These are phyloP conservation scores for Dicerorhinus sumatrensis DNA, from an alignment of 2,113 vertebrate species.

Conservation along the genomic window DNA sequence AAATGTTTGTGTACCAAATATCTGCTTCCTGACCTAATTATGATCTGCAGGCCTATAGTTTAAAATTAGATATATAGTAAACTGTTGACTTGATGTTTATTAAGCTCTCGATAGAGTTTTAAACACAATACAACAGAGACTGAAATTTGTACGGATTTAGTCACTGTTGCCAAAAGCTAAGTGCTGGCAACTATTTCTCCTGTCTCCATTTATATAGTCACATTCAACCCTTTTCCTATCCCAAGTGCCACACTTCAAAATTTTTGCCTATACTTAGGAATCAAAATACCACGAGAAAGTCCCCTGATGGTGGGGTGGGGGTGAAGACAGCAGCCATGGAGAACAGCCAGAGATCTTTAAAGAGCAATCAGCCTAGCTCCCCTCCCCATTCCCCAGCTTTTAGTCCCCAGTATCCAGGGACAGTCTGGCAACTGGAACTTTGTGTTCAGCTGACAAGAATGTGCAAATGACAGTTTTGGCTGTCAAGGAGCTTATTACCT, in stretches of 20 bases:
- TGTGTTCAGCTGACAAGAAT: slow-evolving; percentile 57
- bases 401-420: slow-evolving; percentile 43
- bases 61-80: not conserved
- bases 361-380: not conserved
- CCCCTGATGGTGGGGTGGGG: no score
- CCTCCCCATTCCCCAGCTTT: not conserved
- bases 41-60: not conserved
- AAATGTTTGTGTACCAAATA: not conserved
- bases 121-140: not conserved
- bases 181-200: not conserved
- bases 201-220: not conserved
- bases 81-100: not conserved
- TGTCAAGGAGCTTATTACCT: slow-evolving; percentile 66
- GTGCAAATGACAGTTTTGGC: slow-evolving; percentile 72
- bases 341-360: not conserved
- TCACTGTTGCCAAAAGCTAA: not conserved
- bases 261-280: not conserved
- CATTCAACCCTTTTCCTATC: not conserved
- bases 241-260: not conserved
- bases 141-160: not conserved
- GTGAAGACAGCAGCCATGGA: fast-evolving
- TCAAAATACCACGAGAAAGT: not conserved
- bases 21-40: not conserved
- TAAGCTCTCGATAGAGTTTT: not conserved
- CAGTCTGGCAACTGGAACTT: slow-evolving; percentile 56